A percentile compares a stretch with the other conserved stretches of the same genome.
phyloP scores from a whole-genome alignment of 1,140 invertebrate genomes.

The Penaeus chinensis region DNA sequence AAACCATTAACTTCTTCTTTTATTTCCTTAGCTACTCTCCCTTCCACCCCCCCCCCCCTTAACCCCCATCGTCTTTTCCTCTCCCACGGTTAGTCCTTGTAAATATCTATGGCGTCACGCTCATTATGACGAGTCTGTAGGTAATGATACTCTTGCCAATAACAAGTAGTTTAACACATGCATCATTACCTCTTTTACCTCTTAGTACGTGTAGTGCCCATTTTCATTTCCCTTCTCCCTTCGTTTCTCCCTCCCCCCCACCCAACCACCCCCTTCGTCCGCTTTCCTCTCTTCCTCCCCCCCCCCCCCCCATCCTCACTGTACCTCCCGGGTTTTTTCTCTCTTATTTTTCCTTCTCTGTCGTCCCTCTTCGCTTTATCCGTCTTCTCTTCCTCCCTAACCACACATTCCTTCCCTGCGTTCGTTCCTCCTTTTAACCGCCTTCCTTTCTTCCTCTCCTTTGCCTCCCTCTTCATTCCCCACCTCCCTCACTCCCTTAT shows the following conservation, averaged over 20 bases:
- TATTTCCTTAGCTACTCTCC: background rate
- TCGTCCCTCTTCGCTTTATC: background rate
- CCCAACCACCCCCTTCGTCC: background rate
- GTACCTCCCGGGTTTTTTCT: background rate
- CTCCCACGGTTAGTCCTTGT: no score
- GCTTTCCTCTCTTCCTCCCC: background rate
- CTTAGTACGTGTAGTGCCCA: background rate
- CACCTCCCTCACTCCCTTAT: background rate
- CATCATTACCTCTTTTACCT: background rate
- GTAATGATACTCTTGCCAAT: background rate
- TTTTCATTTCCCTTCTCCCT: background rate
- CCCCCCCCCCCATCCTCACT: background rate
- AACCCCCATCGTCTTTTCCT: background rate
- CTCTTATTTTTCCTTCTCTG: background rate
- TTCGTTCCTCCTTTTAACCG: background rate
- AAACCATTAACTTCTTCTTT: no score
- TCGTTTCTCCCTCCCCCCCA: background rate
- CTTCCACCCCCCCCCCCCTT: background rate
- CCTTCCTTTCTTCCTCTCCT: background rate
- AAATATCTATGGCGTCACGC: no score
- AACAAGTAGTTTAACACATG: background rate
- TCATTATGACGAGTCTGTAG: no score
- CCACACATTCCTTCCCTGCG: background rate
- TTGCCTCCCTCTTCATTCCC: background rate
- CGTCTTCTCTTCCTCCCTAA: background rate